These are phyloP conservation scores for Crossaster papposus DNA, from an alignment of 53 echinoderm and acorn worm species.

Conservation along the genomic window DNA sequence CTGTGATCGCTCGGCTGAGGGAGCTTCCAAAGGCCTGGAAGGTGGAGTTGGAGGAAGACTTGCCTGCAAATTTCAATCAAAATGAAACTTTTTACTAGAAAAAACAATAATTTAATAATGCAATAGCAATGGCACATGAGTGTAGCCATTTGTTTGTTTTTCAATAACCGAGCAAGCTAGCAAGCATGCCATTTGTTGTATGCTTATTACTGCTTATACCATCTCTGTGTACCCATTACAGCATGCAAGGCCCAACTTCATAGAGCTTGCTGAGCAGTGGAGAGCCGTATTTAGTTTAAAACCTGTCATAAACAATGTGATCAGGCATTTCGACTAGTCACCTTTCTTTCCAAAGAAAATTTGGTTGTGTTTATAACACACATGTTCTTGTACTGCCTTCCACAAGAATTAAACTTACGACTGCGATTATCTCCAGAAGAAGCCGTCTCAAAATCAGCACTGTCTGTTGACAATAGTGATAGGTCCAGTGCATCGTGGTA, in stretches of 20 bases:
- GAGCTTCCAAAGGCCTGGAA: constrained; percentile 83
- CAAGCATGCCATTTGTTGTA: background rate
- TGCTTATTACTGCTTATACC: too few species aligned
- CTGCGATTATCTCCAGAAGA: constrained; percentile 68
- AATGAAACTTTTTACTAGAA: constrained; percentile 1
- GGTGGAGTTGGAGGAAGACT: constrained; percentile 47
- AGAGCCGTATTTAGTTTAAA: too few species aligned
- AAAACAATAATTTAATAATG: background rate
- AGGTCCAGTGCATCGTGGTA: constrained; percentile 82
- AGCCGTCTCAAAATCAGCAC: constrained; percentile 84
- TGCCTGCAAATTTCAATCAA: background rate
- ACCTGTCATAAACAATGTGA: too few species aligned
- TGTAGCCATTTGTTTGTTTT: background rate
- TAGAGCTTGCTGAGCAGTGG: too few species aligned
- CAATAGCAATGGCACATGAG: background rate
- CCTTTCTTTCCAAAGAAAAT: too few species aligned
- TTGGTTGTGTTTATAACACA: too few species aligned
- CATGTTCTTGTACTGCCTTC: too few species aligned
- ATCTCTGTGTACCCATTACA: too few species aligned
- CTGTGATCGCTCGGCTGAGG: constrained; percentile 89
- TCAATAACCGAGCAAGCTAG: background rate
- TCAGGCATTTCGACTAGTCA: too few species aligned
- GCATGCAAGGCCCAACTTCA: too few species aligned
- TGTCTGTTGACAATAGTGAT: constrained; percentile 77
- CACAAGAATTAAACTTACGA: constrained; percentile 29